These are phyloP conservation scores for Euplexia lucipara DNA, from an alignment of 2,888 invertebrate species.

Conservation along the genomic window DNA sequence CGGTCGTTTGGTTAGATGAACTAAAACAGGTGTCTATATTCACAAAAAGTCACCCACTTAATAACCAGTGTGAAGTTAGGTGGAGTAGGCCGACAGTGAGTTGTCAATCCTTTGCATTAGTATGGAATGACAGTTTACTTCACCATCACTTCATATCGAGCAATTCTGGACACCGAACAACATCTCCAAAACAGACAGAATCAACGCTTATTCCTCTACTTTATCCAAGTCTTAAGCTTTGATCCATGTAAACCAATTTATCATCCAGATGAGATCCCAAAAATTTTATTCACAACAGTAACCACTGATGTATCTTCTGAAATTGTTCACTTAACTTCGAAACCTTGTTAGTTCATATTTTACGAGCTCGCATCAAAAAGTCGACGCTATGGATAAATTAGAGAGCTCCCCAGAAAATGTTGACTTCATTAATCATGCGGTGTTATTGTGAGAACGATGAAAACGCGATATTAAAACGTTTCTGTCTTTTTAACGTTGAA, in stretches of 20 bases:
- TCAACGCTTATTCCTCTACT: background rate
- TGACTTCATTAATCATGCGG: slow-evolving; percentile 68
- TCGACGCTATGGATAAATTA: slow-evolving; percentile 66
- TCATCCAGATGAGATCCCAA: slow-evolving; percentile 28
- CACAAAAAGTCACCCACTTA: too few relatives aligned
- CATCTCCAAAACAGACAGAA: too few relatives aligned
- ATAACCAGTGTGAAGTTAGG: too few relatives aligned
- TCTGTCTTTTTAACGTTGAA: slow-evolving; percentile 11
- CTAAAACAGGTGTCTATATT: too few relatives aligned
- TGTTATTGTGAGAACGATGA: slow-evolving; percentile 48
- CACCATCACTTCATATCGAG: too few relatives aligned
- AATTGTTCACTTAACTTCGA: slow-evolving; percentile 29
- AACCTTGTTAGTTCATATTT: slow-evolving; percentile 46
- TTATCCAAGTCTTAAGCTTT: background rate
- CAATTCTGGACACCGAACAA: too few relatives aligned
- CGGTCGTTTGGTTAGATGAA: too few relatives aligned
- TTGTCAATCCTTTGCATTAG: too few relatives aligned
- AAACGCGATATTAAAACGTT: slow-evolving; percentile 33
- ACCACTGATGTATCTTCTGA: slow-evolving; percentile 19
- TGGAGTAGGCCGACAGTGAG: too few relatives aligned
- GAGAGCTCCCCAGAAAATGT: slow-evolving; percentile 57
- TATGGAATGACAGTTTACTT: too few relatives aligned
- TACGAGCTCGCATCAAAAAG: slow-evolving; percentile 62
- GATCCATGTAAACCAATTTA: slow-evolving; percentile 24
- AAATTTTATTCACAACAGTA: slow-evolving; percentile 43